Conservation (phyloP, 2,113 vertebrate species). For the Lepus americanus region DNA sequence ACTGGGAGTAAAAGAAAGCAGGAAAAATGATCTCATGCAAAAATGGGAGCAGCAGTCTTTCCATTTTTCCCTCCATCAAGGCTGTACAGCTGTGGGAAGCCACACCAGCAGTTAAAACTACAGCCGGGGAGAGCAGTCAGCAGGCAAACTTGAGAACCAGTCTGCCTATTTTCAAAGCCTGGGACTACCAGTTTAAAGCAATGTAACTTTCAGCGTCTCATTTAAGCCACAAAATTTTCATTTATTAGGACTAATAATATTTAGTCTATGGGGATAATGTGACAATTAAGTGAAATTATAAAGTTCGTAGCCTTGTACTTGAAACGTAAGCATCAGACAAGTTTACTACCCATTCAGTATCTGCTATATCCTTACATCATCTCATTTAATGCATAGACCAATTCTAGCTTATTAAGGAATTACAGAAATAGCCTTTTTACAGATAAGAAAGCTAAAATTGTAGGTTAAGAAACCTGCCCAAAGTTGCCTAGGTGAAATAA, state of each 20-base stretch:
- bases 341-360: neutral
- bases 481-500: neutral
- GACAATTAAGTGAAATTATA: neutral
- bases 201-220: neutral
- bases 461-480: neutral
- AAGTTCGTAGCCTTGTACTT: neutral
- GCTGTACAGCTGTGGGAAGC: neutral
- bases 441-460: neutral
- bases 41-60: neutral
- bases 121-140: neutral
- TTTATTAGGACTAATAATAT: neutral
- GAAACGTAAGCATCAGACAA: neutral
- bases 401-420: neutral
- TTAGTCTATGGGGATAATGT: neutral
- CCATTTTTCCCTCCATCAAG: neutral
- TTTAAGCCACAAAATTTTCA: neutral
- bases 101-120: neutral
- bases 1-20: neutral
- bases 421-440: neutral
- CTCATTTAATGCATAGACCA: neutral
- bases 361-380: neutral
- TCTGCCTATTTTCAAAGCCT: neutral
- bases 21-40: neutral
- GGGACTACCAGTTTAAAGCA: neutral
- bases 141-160: no score